Evolutionary conservation across 2,888 invertebrate species (phyloP), one percentile per base, ranked within the genome.

Genomic region (Oscheius sp.): DNA sequence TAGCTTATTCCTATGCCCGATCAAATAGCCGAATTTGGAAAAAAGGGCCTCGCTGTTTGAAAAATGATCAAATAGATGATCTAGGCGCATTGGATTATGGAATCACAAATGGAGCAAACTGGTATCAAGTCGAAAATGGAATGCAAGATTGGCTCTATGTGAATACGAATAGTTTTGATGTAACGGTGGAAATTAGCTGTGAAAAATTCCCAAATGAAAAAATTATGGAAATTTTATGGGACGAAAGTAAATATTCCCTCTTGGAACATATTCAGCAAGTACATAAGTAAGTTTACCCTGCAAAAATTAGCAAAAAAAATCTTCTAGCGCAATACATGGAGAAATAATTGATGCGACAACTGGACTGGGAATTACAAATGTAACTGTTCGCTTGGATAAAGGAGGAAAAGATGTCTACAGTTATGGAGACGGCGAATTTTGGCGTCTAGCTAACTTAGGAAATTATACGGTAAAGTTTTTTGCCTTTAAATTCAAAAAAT

Each of bases 101-200:
- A 2, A 95, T 96, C 72, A 95, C 94, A 0, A 99, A 99, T 88
- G 98, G 98, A 0, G 97, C 96, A 2, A 91, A 93, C 77, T 99
- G 98, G 98, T 87, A 85, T 69, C 77, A 82, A 55, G 80, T 88
- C 3, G 76, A 93, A 2, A 97, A 98, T 0, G 98, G 98, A 7
- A 98, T 99, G 98, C 98, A 98, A 90, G 99, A 99, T 90, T 99
- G 95, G 93, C 97, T 96, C 90, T 99, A 99, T 89, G 88, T 96
- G 0, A 92, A 93, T 84, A 93, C 95, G 0, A 95, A 94, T 84
- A 95, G 94, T 87, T 93, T 96, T 91, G 98, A 98, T 89, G 90
- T 99, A 1, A 99, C 98, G 0, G 89, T 99, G 7, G 98, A 99
- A 89, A 90, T 98, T 75, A 95, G 95, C 27, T 99, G 99, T 89